These are phyloP conservation scores for Drosophila seclusa DNA, from an alignment of 2,888 invertebrate genomes.

Conservation along the genomic window DNA sequence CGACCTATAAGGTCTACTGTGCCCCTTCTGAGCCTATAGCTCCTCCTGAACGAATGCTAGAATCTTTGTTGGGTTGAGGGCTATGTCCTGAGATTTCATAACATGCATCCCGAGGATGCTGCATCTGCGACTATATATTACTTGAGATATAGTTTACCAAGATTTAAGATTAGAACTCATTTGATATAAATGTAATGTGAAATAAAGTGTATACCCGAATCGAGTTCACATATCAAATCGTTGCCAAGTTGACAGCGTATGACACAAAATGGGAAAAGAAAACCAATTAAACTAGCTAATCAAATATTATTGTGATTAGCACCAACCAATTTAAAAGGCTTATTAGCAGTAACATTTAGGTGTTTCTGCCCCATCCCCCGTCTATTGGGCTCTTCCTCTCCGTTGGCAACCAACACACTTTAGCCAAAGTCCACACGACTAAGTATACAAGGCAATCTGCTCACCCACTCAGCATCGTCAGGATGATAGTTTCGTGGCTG, in stretches of 20 bases:
- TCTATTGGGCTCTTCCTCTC: slow-evolving; percentile 18
- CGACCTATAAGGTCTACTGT: too few species aligned
- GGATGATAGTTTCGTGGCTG: neutral
- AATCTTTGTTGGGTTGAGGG: too few species aligned
- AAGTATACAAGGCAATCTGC: neutral
- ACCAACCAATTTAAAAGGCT: slow-evolving; percentile 76
- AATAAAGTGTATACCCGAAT: slow-evolving; percentile 23
- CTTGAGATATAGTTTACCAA: neutral
- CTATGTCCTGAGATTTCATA: too few species aligned
- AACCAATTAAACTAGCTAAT: slow-evolving; percentile 80
- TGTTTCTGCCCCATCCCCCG: slow-evolving; percentile 27
- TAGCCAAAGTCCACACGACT: neutral
- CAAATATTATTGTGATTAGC: slow-evolving; percentile 83
- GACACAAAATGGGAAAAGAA: slow-evolving; percentile 67
- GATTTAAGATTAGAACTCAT: neutral
- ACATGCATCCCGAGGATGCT: too few species aligned
- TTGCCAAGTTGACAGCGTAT: slow-evolving; percentile 53
- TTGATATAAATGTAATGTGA: neutral
- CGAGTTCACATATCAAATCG: neutral
- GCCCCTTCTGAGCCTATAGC: too few species aligned
- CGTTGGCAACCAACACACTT: slow-evolving; percentile 10
- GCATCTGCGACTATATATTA: too few species aligned
- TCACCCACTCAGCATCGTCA: neutral
- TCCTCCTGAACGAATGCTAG: too few species aligned
- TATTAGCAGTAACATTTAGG: slow-evolving; percentile 79